phyloP scores from a whole-genome alignment of 35 echinoderm and acorn worm species.

The Ophiothrix spiculata region DNA sequence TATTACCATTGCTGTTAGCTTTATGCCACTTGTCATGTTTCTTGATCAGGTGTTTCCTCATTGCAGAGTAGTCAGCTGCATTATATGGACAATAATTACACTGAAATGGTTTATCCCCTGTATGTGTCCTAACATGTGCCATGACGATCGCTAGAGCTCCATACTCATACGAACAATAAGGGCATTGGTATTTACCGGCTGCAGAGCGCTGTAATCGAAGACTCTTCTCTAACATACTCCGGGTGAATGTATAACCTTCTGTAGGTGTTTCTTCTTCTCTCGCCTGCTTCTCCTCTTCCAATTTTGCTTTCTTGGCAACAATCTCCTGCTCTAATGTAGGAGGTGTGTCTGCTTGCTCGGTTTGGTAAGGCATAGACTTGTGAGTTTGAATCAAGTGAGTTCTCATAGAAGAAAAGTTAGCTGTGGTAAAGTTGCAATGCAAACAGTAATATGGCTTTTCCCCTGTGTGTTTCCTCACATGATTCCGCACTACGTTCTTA shows the following conservation, averaged over 20 bases:
- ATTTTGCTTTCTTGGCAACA: not conserved
- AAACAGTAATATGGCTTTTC: not conserved
- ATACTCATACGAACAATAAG: not conserved
- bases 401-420: not conserved
- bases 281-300: not conserved
- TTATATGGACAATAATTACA: not conserved
- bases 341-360: not conserved
- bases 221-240: not conserved
- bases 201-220: not conserved
- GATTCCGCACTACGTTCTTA: not conserved
- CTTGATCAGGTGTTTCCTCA: not conserved
- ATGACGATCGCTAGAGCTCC: not conserved
- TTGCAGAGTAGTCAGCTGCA: not conserved
- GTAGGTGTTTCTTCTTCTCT: not conserved
- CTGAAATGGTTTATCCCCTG: not conserved
- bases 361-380: not conserved
- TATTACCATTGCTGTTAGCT: not conserved
- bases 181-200: not conserved
- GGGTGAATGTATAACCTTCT: conserved; percentile 1
- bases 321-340: not conserved
- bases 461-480: not conserved
- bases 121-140: not conserved
- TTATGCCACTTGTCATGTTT: conserved; percentile 11
- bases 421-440: not conserved
- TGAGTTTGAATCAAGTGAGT: not conserved